These are phyloP conservation scores for Oryzias woworae DNA, from an alignment of 2,113 vertebrate species.

Conservation along the genomic window DNA sequence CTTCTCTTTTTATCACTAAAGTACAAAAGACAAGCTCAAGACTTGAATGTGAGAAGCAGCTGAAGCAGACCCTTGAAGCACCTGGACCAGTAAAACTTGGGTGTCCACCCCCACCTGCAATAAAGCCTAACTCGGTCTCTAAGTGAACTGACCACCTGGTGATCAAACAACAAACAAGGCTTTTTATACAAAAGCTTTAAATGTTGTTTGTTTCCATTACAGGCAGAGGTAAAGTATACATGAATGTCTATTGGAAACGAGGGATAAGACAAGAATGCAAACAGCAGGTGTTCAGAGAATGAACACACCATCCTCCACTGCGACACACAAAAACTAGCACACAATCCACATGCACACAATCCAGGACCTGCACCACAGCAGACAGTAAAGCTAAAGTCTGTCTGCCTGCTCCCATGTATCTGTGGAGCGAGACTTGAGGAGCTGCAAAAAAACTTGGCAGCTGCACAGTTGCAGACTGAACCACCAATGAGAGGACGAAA, in stretches of 20 bases:
- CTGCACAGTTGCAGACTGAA: no score
- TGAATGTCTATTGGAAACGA: slow-evolving; percentile 22
- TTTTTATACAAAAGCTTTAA: slow-evolving; percentile 42
- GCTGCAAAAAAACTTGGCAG: no score
- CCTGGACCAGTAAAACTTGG: slow-evolving; percentile 36
- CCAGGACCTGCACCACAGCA: slow-evolving; percentile 47
- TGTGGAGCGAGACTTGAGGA: no score
- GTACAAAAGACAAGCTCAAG: no score
- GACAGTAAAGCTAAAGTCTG: slow-evolving; percentile 50
- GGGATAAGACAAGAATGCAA: slow-evolving; percentile 67
- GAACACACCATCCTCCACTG: slow-evolving; percentile 46
- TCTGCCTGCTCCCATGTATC: neutral
- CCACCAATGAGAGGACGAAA: no score
- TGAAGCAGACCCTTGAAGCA: slow-evolving; percentile 3
- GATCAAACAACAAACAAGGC: slow-evolving; percentile 51
- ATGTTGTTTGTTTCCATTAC: slow-evolving; percentile 64
- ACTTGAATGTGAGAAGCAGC: neutral
- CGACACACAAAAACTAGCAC: slow-evolving; percentile 16
- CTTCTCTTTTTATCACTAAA: no score
- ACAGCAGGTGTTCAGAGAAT: slow-evolving; percentile 67
- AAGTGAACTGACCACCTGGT: slow-evolving; percentile 66
- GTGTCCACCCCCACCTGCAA: slow-evolving; percentile 29
- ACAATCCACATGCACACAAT: neutral
- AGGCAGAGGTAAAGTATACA: slow-evolving; percentile 12
- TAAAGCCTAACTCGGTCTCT: slow-evolving; percentile 45